Percentiles rank a stretch among this genome's conserved stretches.
These are phyloP conservation scores for Ichneumon xanthorius DNA, from an alignment of 2,888 invertebrate genomes.

Conservation along the genomic window DNA sequence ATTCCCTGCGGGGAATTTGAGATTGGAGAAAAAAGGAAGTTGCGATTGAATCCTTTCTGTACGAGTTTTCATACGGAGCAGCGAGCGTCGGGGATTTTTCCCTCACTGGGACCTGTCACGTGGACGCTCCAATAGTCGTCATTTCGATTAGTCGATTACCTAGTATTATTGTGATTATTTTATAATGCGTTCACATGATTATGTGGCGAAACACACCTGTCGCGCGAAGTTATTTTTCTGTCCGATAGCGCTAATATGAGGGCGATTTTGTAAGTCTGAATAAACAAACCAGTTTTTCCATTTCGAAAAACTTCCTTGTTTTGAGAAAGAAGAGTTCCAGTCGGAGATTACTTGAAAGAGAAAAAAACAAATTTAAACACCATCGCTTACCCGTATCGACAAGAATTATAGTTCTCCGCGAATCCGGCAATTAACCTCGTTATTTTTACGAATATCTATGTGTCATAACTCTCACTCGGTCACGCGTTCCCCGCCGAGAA, in stretches of 20 bases:
- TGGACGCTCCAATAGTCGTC: background rate
- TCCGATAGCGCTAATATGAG: no score
- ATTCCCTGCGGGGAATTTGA: background rate
- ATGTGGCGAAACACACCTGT: background rate
- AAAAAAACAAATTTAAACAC: background rate
- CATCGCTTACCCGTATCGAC: background rate
- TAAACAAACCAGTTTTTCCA: no score
- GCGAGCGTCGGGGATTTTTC: background rate
- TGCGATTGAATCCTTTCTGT: background rate
- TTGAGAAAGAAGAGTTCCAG: no score
- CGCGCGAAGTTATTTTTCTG: no score
- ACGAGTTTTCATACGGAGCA: background rate
- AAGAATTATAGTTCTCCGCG: background rate
- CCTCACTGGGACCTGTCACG: background rate
- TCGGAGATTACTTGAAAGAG: no score
- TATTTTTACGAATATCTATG: background rate
- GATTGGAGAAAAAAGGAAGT: background rate
- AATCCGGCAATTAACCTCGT: background rate
- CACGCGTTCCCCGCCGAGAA: background rate
- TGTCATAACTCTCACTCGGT: slow-evolving; percentile 7
- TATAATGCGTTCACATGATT: background rate
- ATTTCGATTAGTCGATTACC: background rate
- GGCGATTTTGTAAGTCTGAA: no score
- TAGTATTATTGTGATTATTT: background rate
- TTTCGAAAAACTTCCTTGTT: no score